Base-by-base conservation (phyloP, 2,888 invertebrate genomes). In the Drosophila barbarae region DNA sequence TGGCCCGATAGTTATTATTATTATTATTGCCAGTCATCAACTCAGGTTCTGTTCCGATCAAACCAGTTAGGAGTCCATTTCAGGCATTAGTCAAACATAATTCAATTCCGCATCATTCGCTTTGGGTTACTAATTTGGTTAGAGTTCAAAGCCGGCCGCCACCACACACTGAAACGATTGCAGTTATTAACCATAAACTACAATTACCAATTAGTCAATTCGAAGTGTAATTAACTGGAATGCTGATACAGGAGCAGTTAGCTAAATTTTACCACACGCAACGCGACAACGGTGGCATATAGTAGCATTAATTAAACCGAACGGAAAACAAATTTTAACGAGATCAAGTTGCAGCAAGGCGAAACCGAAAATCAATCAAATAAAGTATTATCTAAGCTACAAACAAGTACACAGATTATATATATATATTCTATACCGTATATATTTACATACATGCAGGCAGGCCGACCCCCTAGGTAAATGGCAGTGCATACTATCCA, bases 321-420 rank as follows among this genome's bases (percentile, higher is more conserved):
- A 46, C 28, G 32, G 26, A 59, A 41, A 68, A 44, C 56, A 52
- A 72, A 65, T 61, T 52, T 42, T 55, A 65, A 59, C 63, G 60
- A 71, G 77, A 83, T 73, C 76, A 79, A 73, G 59, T 67, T 47
- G 78, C 68, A 69, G 81, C 82, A 78, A 85, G 73, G 70, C 76
- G 85, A 86, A 87, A 85, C 82, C 82, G 79, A 78, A 87, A 87
- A 85, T 85, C 87, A 87, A 87, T 87, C 87, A 87, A 86, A 86
- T 77, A 76, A 76, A 87, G 87, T 87, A 87, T 87, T 87, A 87
- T 76, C 74, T 85, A 85, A 77, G 85, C 70, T 74, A 80, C 71
- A 68, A 70, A 71, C 60, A 73, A 67, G 73, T 67, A 74, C 41
- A 39, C 65, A 69, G 67, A 72, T 65, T 54, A 64, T 35, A 58